These are phyloP conservation scores for Conchocele bisecta DNA, from an alignment of 2,888 invertebrate species.

Conservation along the genomic window DNA sequence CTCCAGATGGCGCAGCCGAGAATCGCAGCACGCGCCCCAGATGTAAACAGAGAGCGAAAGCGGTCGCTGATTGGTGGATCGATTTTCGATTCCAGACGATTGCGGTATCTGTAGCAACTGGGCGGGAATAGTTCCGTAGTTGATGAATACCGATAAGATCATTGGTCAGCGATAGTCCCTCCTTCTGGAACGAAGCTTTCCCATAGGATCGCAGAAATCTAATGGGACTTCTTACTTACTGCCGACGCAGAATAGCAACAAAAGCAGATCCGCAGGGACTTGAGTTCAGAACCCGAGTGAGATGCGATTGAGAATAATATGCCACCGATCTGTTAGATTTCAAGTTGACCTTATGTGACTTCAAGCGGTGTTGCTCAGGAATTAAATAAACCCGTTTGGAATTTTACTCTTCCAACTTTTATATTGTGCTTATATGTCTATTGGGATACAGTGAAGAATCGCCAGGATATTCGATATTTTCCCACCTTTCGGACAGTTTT, in stretches of 20 bases:
- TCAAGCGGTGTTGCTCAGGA: slow-evolving; percentile 20
- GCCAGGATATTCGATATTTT: too few species aligned
- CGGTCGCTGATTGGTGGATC: slow-evolving; percentile 53
- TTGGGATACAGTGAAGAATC: too few species aligned
- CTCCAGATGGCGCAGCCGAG: slow-evolving; percentile 44
- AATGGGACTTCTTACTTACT: slow-evolving; percentile 67
- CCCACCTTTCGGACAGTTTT: too few species aligned
- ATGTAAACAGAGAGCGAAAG: slow-evolving; percentile 5
- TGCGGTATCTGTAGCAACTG: slow-evolving; percentile 44
- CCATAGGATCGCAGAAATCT: slow-evolving; percentile 67
- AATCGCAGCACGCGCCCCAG: slow-evolving; percentile 1
- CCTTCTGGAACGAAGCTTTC: slow-evolving; percentile 58
- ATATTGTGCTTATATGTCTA: too few species aligned
- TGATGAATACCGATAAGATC: slow-evolving; percentile 54
- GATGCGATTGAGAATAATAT: slow-evolving; percentile 63
- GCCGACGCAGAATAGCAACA: slow-evolving; percentile 76
- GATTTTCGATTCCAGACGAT: slow-evolving; percentile 56
- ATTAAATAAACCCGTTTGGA: slow-evolving; percentile 24
- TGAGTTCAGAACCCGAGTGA: slow-evolving; percentile 67
- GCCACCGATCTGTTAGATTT: slow-evolving; percentile 37
- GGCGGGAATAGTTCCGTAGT: slow-evolving; percentile 54
- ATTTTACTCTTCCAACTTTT: too few species aligned
- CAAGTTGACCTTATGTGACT: slow-evolving; percentile 54
- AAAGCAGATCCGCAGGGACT: slow-evolving; percentile 79
- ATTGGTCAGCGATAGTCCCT: slow-evolving; percentile 50